These are phyloP conservation scores for Pocillopora meandrina DNA, from an alignment of 92 coral and sea anemone species.

Conservation along the genomic window DNA sequence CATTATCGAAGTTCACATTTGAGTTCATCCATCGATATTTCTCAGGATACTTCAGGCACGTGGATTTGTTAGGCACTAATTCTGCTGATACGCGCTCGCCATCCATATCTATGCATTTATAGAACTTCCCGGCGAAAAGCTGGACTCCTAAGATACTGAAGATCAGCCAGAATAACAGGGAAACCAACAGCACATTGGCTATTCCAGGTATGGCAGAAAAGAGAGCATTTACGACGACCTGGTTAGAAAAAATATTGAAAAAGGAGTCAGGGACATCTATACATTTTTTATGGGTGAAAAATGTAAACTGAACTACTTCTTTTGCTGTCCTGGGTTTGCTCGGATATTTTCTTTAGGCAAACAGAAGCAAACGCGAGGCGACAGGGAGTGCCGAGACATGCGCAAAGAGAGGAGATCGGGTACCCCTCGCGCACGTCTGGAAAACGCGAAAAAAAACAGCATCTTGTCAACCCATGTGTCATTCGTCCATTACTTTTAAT, in stretches of 20 bases:
- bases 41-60: constrained; percentile 62
- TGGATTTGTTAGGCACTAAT: constrained; percentile 76
- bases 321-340: too few species aligned
- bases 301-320: too few species aligned
- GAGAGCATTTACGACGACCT: constrained; percentile 93
- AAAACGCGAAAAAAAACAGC: too few species aligned
- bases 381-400: too few species aligned
- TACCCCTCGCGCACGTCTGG: too few species aligned
- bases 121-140: constrained; percentile 91
- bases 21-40: constrained; percentile 93
- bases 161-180: constrained; percentile 93
- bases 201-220: constrained; percentile 98
- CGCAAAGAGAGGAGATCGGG: too few species aligned
- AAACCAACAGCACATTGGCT: constrained; percentile 89
- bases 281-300: too few species aligned
- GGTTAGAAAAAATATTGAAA: not conserved
- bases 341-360: too few species aligned
- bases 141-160: constrained; percentile 98
- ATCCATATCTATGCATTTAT: constrained; percentile 77
- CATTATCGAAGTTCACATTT: constrained; percentile 92
- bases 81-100: constrained; percentile 66
- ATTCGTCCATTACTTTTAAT: too few species aligned
- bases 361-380: too few species aligned
- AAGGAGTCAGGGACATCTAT: too few species aligned
- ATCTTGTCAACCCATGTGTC: too few species aligned